Percentiles rank a stretch among this genome's conserved stretches.
Evolutionary conservation across 2,113 vertebrate species (phyloP).

Genomic region (Ochotona princeps): DNA sequence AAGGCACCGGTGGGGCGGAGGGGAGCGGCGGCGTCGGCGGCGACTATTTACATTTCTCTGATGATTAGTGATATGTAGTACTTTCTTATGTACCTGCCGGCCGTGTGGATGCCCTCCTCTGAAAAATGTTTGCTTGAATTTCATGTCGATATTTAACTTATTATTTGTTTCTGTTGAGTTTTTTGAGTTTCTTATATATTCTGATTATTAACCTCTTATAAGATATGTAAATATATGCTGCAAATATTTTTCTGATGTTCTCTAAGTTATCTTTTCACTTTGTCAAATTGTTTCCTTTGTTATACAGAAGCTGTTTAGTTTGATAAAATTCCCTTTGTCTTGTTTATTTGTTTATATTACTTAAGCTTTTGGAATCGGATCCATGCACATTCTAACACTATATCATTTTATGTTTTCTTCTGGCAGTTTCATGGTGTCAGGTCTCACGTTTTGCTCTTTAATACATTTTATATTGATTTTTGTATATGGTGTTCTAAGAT

Average conservation of each 20-base stretch:
- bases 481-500: neutral
- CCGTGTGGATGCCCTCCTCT: too few species aligned
- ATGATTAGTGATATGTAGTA: too few species aligned
- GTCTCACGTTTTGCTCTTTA: too few species aligned
- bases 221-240: neutral
- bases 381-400: too few species aligned
- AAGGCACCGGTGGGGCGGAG: too few species aligned
- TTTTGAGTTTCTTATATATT: neutral
- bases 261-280: neutral
- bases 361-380: neutral
- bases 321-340: neutral
- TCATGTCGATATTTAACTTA: too few species aligned
- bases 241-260: neutral
- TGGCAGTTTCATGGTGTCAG: neutral
- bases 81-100: too few species aligned
- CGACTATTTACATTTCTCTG: too few species aligned
- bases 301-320: neutral
- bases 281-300: neutral
- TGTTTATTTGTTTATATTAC: neutral
- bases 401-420: neutral
- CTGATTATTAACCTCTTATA: neutral
- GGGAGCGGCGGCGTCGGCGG: too few species aligned
- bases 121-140: too few species aligned
- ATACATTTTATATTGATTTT: too few species aligned
- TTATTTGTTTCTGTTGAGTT: too few species aligned